phyloP scores from a whole-genome alignment of 2,113 vertebrate genomes.

The Gnathonemus echidnorhynchus region DNA sequence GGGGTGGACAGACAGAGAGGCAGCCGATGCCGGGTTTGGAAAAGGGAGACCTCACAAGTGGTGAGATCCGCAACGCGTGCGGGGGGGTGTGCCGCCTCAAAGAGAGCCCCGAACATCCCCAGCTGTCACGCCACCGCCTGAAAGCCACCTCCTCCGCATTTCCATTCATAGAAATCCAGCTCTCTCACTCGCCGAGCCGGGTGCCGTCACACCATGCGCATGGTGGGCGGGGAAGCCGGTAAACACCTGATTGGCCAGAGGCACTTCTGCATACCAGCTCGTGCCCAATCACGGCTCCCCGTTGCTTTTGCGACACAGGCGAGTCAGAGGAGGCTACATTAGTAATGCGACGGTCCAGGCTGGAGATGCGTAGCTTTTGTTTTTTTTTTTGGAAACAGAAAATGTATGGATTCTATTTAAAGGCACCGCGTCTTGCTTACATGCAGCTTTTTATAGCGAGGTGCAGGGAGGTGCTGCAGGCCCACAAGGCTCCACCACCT shows the following conservation, averaged over 20 bases:
- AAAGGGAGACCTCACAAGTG: background rate
- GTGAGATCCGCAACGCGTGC: background rate
- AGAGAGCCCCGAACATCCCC: conserved; percentile 9
- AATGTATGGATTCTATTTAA: conserved; percentile 18
- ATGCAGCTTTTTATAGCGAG: background rate
- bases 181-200: conserved; percentile 17
- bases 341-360: conserved; percentile 38
- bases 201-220: conserved; percentile 19
- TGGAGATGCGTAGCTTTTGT: conserved; percentile 18
- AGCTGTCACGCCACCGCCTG: conserved; percentile 30
- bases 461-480: too few relatives aligned
- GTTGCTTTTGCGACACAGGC: conserved; percentile 44
- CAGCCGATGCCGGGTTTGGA: background rate
- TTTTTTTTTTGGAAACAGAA: conserved; percentile 2
- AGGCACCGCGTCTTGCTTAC: background rate
- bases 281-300: conserved; percentile 44
- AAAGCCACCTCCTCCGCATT: conserved; percentile 42
- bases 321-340: conserved; percentile 41
- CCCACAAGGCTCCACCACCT: too few relatives aligned
- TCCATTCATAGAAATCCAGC: conserved; percentile 45
- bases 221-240: conserved; percentile 31
- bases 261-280: conserved; percentile 31
- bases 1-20: background rate
- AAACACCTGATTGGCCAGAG: conserved; percentile 50
- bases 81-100: background rate